phyloP scores from a whole-genome alignment of 2,888 invertebrate genomes.

The Chymomyza fuscimana region DNA sequence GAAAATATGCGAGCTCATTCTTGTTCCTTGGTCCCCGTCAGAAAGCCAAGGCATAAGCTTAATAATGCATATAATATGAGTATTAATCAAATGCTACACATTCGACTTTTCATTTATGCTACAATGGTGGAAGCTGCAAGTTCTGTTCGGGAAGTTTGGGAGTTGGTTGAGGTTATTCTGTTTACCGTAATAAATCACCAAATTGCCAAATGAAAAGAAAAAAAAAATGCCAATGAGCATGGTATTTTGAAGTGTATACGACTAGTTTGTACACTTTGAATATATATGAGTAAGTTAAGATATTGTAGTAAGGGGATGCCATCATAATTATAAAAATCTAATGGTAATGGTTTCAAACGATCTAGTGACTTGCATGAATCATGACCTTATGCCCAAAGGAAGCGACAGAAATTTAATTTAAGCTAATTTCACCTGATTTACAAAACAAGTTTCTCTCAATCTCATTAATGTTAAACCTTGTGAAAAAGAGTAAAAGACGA shows the following conservation, averaged over 20 bases:
- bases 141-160: constrained; percentile 2
- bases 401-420: too few species aligned
- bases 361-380: too few species aligned
- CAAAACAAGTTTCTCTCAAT: too few species aligned
- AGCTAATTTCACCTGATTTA: too few species aligned
- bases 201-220: constrained; percentile 1
- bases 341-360: too few species aligned
- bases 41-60: constrained; percentile 33
- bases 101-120: constrained; percentile 62
- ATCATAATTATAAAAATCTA: too few species aligned
- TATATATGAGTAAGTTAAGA: not conserved
- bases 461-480: too few species aligned
- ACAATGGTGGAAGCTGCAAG: not conserved
- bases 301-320: too few species aligned
- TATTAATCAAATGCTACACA: constrained; percentile 67
- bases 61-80: constrained; percentile 74
- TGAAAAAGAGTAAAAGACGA: too few species aligned
- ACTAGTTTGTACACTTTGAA: not conserved
- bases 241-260: not conserved
- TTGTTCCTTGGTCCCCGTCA: not conserved
- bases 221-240: constrained; percentile 9
- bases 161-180: constrained; percentile 26
- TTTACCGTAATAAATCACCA: constrained; percentile 54
- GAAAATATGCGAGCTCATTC: constrained; percentile 21
- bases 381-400: too few species aligned